These are phyloP conservation scores for Megamerina dolium DNA, from an alignment of 2,888 invertebrate species.

Conservation along the genomic window DNA sequence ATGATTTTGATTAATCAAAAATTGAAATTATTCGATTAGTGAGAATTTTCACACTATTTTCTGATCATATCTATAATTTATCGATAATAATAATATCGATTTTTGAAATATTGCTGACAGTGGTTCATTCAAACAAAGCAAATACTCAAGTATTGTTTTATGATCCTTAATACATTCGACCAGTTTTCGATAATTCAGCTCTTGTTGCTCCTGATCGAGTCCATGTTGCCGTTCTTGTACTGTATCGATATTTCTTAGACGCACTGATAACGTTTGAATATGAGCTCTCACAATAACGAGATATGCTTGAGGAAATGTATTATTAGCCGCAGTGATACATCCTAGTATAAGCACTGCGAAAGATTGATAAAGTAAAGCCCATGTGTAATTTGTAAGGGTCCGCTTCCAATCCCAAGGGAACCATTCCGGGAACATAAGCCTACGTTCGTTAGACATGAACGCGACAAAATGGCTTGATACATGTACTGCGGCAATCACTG, in stretches of 20 bases:
- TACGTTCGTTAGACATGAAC: conserved; percentile 19
- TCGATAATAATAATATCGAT: no score
- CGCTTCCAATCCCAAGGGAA: conserved; percentile 36
- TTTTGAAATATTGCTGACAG: no score
- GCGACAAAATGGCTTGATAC: conserved; percentile 23
- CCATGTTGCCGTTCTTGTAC: no score
- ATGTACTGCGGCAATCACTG: no score
- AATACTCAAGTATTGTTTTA: conserved; percentile 32
- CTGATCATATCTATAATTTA: no score
- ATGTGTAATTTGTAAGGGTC: conserved; percentile 21
- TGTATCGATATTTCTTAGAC: conserved; percentile 25
- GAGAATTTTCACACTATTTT: no score
- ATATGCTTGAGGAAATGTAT: conserved; percentile 37
- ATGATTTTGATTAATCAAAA: no score
- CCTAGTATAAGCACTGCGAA: conserved; percentile 18
- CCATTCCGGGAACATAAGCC: conserved; percentile 33
- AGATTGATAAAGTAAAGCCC: conserved; percentile 23
- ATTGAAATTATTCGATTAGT: no score
- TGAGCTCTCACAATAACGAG: conserved; percentile 35
- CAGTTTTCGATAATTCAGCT: conserved; percentile 24
- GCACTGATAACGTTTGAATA: conserved; percentile 29
- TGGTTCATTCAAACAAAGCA: no score
- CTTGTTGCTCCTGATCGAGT: conserved; percentile 5
- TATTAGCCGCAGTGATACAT: conserved; percentile 21
- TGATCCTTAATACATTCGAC: conserved; percentile 37